Evolutionary conservation across 2,113 vertebrate genomes (phyloP).

Genomic region (Dicaeum eximium): DNA sequence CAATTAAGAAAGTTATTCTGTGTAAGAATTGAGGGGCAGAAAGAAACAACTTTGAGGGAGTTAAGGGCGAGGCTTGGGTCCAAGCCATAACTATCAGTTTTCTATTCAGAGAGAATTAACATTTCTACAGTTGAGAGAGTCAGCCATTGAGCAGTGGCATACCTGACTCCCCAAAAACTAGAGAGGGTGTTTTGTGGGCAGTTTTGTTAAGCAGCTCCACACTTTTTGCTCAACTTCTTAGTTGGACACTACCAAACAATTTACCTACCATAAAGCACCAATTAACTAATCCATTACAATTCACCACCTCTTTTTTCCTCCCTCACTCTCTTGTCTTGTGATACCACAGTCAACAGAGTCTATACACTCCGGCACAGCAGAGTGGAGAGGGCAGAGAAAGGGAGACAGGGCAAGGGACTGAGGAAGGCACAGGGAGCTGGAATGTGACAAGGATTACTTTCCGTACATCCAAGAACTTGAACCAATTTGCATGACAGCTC

Average conservation of each 20-base stretch:
- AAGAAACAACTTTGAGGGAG: neutral
- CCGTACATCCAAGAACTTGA: neutral
- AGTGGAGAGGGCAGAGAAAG: no score
- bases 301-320: neutral
- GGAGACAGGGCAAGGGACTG: neutral
- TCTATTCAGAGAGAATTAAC: neutral
- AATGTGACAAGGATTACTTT: neutral
- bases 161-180: neutral
- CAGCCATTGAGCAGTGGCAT: neutral
- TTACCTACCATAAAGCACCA: neutral
- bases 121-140: neutral
- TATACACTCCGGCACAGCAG: no score
- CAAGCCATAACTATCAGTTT: neutral
- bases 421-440: neutral
- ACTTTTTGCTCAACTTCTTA: neutral
- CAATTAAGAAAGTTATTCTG: constrained; percentile 27
- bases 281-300: neutral
- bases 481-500: neutral
- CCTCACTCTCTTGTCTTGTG: neutral
- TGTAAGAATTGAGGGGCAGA: neutral
- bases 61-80: neutral
- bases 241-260: neutral
- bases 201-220: neutral
- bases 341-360: neutral
- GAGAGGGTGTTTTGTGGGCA: neutral